Evolutionary conservation across 2,888 invertebrate genomes (phyloP).

Genomic region (Drosophila mercatorum): DNA sequence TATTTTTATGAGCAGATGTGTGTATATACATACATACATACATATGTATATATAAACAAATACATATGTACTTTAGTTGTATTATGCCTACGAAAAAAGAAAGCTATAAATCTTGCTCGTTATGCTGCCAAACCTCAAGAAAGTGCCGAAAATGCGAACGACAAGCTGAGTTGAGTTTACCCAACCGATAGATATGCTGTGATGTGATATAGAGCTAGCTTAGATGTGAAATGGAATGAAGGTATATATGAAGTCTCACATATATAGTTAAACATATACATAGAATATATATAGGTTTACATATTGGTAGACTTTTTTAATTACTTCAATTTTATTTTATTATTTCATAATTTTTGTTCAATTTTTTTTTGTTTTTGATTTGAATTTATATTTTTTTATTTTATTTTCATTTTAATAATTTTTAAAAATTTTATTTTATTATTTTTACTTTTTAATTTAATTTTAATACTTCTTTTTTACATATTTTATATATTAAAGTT

Average conservation of each 20-base stretch:
- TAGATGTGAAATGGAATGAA: neutral
- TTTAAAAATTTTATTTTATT: too few relatives aligned
- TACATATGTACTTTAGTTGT: constrained; percentile 33
- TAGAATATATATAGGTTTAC: too few relatives aligned
- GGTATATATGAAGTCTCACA: too few relatives aligned
- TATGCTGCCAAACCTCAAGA: constrained; percentile 27
- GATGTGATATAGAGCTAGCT: neutral
- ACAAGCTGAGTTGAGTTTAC: neutral
- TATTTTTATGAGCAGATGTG: constrained; percentile 31
- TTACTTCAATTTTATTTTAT: too few relatives aligned
- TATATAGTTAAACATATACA: too few relatives aligned
- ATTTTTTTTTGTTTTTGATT: too few relatives aligned
- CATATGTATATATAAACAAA: constrained; percentile 6
- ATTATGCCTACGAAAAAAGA: constrained; percentile 34
- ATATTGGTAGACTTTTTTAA: too few relatives aligned
- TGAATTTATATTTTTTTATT: too few relatives aligned
- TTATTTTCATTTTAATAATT: too few relatives aligned
- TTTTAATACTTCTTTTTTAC: too few relatives aligned
- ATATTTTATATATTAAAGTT: neutral
- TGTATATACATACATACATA: neutral
- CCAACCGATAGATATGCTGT: neutral
- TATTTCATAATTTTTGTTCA: too few relatives aligned
- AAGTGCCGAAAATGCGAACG: constrained; percentile 2
- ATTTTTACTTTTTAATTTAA: too few relatives aligned
- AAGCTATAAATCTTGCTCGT: constrained; percentile 46